Evolutionary conservation across 2,113 vertebrate species (phyloP).

Genomic region (Prinia subflava): DNA sequence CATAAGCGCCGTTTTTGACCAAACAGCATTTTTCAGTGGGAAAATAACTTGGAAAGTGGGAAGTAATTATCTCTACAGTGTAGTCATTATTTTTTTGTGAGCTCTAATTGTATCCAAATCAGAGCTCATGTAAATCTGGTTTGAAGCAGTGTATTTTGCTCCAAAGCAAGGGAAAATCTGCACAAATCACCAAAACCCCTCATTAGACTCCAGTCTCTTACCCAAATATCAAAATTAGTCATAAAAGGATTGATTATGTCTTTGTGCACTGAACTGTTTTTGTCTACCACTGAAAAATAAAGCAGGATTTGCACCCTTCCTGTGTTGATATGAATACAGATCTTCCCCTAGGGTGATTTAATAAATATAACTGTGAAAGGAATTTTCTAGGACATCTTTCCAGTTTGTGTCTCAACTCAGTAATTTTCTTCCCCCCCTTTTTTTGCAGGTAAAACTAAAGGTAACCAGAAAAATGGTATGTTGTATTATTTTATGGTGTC

Average conservation of each 20-base stretch:
- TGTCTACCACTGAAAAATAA: background rate
- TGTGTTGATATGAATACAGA: background rate
- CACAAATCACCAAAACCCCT: background rate
- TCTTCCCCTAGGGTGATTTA: background rate
- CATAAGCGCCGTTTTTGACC: background rate
- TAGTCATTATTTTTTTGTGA: background rate
- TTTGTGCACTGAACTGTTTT: background rate
- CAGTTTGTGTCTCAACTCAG: background rate
- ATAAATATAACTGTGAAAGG: background rate
- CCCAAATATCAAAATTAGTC: background rate
- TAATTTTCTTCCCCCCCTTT: background rate
- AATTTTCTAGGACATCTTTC: background rate
- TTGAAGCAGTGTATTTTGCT: background rate
- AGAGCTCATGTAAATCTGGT: background rate
- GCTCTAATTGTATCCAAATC: background rate
- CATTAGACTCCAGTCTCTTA: background rate
- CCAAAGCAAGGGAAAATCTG: background rate
- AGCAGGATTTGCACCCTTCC: background rate
- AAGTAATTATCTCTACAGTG: background rate
- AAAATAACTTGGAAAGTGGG: background rate
- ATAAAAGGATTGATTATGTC: background rate
- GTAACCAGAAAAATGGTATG: background rate
- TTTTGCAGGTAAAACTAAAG: background rate
- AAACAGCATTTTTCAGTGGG: background rate
- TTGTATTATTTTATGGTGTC: no score